A percentile compares a stretch with the other conserved stretches of the same genome.
These are phyloP conservation scores for Fringilla coelebs DNA, from an alignment of 2,797 vertebrate species.

Conservation along the genomic window DNA sequence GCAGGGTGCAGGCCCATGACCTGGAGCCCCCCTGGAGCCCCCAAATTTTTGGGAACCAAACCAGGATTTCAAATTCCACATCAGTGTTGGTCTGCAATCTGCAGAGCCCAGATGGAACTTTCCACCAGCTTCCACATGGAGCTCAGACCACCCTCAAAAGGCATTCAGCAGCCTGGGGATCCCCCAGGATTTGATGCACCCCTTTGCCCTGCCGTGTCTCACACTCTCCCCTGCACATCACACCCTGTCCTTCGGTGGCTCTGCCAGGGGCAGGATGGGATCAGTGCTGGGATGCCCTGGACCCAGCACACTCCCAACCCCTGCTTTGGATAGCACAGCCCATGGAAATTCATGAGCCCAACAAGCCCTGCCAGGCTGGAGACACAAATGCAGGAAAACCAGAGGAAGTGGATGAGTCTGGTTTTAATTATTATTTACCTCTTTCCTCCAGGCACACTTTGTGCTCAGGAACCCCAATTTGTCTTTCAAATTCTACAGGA, in stretches of 20 bases:
- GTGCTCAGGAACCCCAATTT: background rate
- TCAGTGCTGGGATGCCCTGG: background rate
- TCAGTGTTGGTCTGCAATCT: background rate
- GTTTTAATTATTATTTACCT: background rate
- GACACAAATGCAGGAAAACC: background rate
- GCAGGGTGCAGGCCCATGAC: background rate
- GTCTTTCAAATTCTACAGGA: background rate
- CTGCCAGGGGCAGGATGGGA: background rate
- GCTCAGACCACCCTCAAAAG: background rate
- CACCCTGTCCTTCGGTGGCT: background rate
- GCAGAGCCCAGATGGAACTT: background rate
- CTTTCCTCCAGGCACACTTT: background rate
- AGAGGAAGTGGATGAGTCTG: background rate
- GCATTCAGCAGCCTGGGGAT: background rate
- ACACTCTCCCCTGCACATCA: background rate
- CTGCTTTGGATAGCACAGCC: background rate
- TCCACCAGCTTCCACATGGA: background rate
- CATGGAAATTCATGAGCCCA: background rate
- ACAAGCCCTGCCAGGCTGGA: background rate
- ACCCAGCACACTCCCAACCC: background rate
- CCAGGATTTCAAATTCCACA: background rate
- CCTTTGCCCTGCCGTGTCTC: background rate
- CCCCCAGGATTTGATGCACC: background rate
- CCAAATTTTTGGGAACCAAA: accelerated
- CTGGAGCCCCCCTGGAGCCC: background rate